Evolutionary conservation across 2,888 invertebrate species (phyloP), one percentile per base, ranked within the genome.

Genomic region (Calliphora vomitoria): DNA sequence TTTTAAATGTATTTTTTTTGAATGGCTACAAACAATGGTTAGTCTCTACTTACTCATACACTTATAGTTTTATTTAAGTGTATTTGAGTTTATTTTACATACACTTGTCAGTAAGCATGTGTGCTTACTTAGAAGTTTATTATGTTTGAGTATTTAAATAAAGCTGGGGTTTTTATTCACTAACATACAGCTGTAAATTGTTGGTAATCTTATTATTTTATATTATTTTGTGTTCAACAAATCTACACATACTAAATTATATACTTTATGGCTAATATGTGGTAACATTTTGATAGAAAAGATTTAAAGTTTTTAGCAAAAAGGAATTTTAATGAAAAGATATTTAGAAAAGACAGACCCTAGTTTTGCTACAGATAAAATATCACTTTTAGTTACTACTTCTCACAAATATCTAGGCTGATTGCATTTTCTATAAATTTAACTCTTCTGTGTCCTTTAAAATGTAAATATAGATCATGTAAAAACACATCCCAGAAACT

Each of bases 161-260:
- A 76, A 76, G 64, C 64, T n/a, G 11, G 11, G 11, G 3, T n/a
- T 50, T 64, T 72, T 25, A 38, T 60, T 44, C 31, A 47, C 31
- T 31, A 35, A 38, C 64, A 64, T 55, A 20, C 11, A 72, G 35
- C 47, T 76, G 62, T 47, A 76, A 76, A 76, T 64, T 50, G 47
- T 50, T 76, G 62, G 38, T 55, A 38, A 72, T 20, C 53, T 41
- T 44, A 66, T 66, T 66, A 44, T 66, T 66, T 20, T 13, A 44
- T 20, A 66, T 18, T 55, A 13, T 15, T 35, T 60, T 60, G 8
- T 55, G 18, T 20, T 55, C 5, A 50, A n/a, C 15, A 50, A n/a
- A n/a, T 50, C 15, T 50, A 13, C n/a, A n/a, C 15, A 44, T 44
- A 44, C 44, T 44, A 11, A 11, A n/a, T n/a, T 50, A 50, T 8